A percentile compares a stretch with the other conserved stretches of the same genome.
Conservation (phyloP, 2,113 vertebrate genomes). For the Phoenicopterus ruber region DNA sequence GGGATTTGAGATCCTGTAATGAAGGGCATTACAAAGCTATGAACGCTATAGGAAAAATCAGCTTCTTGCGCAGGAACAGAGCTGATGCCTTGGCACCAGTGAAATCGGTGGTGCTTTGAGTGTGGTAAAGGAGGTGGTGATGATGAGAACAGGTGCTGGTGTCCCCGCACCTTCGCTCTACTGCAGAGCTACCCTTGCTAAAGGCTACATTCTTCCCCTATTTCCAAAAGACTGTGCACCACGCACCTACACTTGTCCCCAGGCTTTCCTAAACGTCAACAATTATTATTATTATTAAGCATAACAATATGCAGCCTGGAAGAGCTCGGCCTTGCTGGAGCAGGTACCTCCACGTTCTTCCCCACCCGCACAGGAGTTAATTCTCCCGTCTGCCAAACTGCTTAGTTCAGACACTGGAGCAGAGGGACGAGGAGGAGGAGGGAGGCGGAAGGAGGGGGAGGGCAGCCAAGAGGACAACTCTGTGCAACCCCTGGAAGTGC, state of each 20-base stretch:
- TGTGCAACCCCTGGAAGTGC: background rate
- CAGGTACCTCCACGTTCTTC: background rate
- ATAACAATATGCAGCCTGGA: background rate
- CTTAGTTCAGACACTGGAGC: background rate
- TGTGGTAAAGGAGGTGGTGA: background rate
- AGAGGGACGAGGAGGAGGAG: background rate
- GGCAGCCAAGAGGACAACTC: background rate
- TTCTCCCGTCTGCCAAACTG: background rate
- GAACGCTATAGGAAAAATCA: background rate
- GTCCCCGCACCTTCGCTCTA: background rate
- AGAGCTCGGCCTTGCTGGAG: background rate
- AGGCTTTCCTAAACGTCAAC: background rate
- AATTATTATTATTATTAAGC: background rate
- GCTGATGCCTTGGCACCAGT: accelerated
- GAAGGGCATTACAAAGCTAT: background rate
- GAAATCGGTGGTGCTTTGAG: background rate
- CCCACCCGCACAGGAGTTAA: background rate
- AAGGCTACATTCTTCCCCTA: background rate
- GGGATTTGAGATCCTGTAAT: background rate
- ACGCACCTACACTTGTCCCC: background rate
- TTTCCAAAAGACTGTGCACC: background rate
- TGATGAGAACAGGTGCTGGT: background rate
- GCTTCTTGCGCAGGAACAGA: background rate
- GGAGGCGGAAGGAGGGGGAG: background rate
- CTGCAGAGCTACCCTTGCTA: background rate